These are phyloP conservation scores for Oasisia sp. DNA, from an alignment of 2,888 invertebrate species.

Conservation along the genomic window DNA sequence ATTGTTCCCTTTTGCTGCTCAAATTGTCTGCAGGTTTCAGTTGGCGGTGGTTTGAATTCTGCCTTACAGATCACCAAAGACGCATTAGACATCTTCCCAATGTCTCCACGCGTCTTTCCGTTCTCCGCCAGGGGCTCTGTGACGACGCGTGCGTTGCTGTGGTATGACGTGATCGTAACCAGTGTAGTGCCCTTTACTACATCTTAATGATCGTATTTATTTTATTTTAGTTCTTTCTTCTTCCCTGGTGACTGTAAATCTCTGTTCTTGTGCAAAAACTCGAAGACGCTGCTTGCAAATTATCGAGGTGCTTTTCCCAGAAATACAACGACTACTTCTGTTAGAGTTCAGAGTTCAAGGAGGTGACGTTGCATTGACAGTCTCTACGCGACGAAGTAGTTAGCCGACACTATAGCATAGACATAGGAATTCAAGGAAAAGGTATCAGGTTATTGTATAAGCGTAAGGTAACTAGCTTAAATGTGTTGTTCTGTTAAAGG, in stretches of 20 bases:
- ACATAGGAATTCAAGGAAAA: not conserved
- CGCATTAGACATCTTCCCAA: not conserved
- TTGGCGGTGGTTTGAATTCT: not conserved
- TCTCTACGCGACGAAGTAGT: not conserved
- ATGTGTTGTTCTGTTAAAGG: not conserved
- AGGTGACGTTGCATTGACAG: constrained; percentile 1
- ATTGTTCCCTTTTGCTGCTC: constrained; percentile 13
- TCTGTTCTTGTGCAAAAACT: not conserved
- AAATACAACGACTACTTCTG: not conserved
- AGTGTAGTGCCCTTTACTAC: not conserved
- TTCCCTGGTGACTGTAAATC: not conserved
- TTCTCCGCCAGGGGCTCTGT: not conserved
- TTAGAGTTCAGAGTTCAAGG: not conserved
- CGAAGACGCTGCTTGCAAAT: not conserved
- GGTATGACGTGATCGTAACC: constrained; percentile 1
- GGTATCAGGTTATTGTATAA: not conserved
- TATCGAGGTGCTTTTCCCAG: not conserved
- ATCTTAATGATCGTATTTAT: not conserved
- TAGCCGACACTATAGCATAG: not conserved
- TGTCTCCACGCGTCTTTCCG: not conserved
- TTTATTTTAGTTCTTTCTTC: not conserved
- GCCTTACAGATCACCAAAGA: constrained; percentile 3
- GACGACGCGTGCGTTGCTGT: not conserved
- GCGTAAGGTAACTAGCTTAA: not conserved
- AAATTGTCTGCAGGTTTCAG: not conserved